These are phyloP conservation scores for Augiades crinisus DNA, from an alignment of 2,888 invertebrate species.

Conservation along the genomic window DNA sequence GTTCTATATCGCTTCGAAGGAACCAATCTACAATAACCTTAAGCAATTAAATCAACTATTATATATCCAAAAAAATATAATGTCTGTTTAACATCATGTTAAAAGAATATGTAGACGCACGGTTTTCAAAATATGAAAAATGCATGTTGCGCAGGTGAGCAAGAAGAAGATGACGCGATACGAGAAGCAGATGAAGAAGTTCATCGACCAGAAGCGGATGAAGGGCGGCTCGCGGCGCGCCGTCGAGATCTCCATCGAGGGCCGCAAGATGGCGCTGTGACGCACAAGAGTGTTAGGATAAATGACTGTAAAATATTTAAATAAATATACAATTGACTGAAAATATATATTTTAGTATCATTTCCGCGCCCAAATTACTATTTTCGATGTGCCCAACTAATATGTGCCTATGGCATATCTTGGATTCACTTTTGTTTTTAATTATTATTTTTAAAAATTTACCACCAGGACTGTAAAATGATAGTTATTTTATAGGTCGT, in stretches of 20 bases:
- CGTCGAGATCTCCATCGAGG: conserved; percentile 97
- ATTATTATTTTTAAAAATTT: no score
- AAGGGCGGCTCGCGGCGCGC: conserved; percentile 91
- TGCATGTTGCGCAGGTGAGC: conserved; percentile 82
- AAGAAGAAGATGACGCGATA: conserved; percentile 94
- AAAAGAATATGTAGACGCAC: no score
- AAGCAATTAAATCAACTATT: no score
- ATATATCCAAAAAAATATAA: no score
- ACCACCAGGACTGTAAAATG: no score
- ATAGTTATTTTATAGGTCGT: no score
- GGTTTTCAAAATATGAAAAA: no score
- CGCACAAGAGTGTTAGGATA: no score
- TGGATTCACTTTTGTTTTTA: background rate
- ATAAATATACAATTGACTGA: conserved; percentile 26
- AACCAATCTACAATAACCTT: no score
- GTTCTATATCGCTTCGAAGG: no score
- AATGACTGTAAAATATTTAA: conserved; percentile 14
- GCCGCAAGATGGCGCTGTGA: conserved; percentile 96
- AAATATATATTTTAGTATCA: conserved; percentile 13
- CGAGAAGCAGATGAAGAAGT: conserved; percentile 95
- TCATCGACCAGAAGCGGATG: conserved; percentile 91
- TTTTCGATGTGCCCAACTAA: no score
- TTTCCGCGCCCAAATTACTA: background rate
- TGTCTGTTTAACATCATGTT: no score
- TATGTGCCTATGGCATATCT: background rate